Evolutionary conservation across 1,140 invertebrate species (phyloP).

Genomic region (Aphelenchoides besseyi): DNA sequence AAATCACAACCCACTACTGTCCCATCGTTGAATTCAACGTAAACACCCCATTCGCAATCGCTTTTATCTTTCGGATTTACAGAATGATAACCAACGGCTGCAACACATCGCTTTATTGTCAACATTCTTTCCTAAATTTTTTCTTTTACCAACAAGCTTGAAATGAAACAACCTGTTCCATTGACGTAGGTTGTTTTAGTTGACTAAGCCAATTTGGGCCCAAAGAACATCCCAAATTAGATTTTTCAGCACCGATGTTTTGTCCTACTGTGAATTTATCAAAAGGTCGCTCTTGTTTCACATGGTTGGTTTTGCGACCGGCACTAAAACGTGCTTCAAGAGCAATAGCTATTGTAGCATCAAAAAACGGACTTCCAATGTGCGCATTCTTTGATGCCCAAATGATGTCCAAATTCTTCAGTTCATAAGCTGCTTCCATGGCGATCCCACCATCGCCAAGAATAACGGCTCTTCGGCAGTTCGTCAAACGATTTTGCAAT

Average conservation of each 20-base stretch:
- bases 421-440: constrained; percentile 28
- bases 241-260: not conserved
- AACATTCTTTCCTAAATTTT: constrained; percentile 6
- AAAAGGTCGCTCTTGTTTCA: not conserved
- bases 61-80: not conserved
- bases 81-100: not conserved
- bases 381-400: constrained; percentile 13
- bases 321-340: not conserved
- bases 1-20: constrained; percentile 80
- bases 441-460: constrained; percentile 26
- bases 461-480: constrained; percentile 2
- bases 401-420: constrained; percentile 16
- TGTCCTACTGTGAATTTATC: constrained; percentile 19
- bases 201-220: constrained; percentile 44
- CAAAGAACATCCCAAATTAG: constrained; percentile 30
- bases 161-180: constrained; percentile 6
- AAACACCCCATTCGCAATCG: constrained; percentile 17
- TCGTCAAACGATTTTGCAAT: constrained; percentile 5
- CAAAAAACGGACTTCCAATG: constrained; percentile 21
- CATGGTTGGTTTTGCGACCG: not conserved
- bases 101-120: constrained; percentile 13
- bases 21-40: constrained; percentile 67
- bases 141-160: no score
- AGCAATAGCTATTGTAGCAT: constrained; percentile 6
- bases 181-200: constrained; percentile 17